Conservation (phyloP, 2,797 vertebrate genomes). For the Danio tinwini region DNA sequence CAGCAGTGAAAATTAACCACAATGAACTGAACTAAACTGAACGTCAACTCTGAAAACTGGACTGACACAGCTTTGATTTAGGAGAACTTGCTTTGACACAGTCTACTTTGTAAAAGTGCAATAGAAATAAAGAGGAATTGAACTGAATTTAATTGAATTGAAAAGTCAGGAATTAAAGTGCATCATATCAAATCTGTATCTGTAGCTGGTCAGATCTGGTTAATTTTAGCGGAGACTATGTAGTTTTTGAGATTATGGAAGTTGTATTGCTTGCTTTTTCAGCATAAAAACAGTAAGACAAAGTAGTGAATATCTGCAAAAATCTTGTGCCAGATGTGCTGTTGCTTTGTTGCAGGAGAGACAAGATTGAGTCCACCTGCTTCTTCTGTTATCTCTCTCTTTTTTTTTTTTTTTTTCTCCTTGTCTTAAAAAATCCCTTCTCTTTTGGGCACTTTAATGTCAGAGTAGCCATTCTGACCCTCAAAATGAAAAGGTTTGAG, state of each 20-base stretch:
- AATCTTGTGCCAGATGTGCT: background rate
- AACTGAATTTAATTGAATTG: too few relatives aligned
- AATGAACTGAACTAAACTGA: too few relatives aligned
- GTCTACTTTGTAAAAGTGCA: too few relatives aligned
- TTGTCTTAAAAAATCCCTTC: conserved; percentile 1
- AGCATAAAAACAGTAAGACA: background rate
- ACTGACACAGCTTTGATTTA: too few relatives aligned
- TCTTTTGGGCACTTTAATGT: background rate
- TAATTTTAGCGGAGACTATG: background rate
- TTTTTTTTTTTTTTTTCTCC: too few relatives aligned
- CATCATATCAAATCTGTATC: too few relatives aligned
- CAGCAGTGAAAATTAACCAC: too few relatives aligned
- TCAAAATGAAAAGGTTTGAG: conserved; percentile 5
- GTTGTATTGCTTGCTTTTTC: background rate
- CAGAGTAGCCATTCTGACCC: background rate
- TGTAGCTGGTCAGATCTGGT: background rate
- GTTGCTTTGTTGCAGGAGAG: background rate
- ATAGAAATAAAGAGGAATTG: too few relatives aligned
- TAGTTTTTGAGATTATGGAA: background rate
- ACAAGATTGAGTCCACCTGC: background rate
- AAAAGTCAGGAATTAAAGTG: too few relatives aligned
- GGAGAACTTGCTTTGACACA: too few relatives aligned
- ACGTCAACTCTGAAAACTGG: too few relatives aligned
- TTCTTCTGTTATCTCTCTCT: background rate
- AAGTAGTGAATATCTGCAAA: background rate